Conservation (phyloP, 2,113 vertebrate species). For the Indicator indicator region DNA sequence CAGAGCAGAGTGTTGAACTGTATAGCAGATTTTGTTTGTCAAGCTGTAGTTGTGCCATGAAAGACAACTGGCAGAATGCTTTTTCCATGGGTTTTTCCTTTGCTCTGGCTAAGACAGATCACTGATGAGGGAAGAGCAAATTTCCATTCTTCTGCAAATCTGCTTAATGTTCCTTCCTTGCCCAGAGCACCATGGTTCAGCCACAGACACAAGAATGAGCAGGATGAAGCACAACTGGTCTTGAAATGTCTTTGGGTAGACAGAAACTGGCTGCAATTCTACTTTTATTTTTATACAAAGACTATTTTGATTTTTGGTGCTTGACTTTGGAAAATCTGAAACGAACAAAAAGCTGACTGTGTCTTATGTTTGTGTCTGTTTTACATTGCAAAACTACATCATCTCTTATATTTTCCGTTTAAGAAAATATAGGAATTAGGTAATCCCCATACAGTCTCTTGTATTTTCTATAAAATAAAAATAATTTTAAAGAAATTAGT, state of each 20-base stretch:
- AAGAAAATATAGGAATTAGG: background rate
- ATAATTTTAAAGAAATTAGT: background rate
- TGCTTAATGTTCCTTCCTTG: background rate
- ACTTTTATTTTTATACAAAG: background rate
- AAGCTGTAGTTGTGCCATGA: background rate
- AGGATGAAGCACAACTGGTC: background rate
- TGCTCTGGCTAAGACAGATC: background rate
- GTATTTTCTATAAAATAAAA: background rate
- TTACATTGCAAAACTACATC: background rate
- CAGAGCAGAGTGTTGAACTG: background rate
- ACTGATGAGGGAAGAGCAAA: background rate
- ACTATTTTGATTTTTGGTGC: background rate
- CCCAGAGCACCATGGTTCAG: background rate
- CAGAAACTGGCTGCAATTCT: background rate
- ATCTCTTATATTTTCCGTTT: background rate
- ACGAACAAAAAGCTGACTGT: background rate
- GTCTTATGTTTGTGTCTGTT: background rate
- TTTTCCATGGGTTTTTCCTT: slow-evolving; percentile 37
- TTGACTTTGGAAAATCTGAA: background rate
- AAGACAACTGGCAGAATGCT: background rate
- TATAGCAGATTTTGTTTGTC: background rate
- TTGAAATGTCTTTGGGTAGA: background rate
- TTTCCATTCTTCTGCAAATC: slow-evolving; percentile 21
- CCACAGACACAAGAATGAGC: background rate
- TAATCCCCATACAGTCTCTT: background rate